phyloP scores from a whole-genome alignment of 2,113 vertebrate species.

The Hemiscyllium ocellatum region DNA sequence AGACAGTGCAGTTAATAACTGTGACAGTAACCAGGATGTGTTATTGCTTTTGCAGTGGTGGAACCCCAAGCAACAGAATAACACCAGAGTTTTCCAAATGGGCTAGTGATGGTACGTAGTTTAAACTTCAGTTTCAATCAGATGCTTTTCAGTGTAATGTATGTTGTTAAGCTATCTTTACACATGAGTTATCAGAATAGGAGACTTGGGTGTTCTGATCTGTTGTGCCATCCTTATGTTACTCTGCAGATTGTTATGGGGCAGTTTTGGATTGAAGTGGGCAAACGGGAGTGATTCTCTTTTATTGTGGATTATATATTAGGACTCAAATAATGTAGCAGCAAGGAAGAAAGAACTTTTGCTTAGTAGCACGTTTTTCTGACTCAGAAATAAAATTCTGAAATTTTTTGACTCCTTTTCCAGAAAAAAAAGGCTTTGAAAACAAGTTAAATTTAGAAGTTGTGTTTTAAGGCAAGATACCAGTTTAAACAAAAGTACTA shows the following conservation, averaged over 20 bases:
- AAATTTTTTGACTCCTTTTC: not conserved
- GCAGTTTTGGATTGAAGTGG: not conserved
- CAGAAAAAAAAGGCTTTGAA: not conserved
- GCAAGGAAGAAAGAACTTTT: not conserved
- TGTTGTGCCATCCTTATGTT: not conserved
- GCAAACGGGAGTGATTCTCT: not conserved
- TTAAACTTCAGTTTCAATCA: not conserved
- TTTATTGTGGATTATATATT: not conserved
- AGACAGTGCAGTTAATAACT: not conserved
- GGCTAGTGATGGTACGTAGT: constrained; percentile 84
- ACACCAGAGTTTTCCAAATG: constrained; percentile 96
- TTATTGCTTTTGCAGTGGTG: constrained; percentile 65
- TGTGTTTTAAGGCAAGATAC: not conserved
- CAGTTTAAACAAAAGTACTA: not conserved
- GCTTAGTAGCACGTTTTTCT: not conserved
- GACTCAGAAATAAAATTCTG: too few relatives aligned
- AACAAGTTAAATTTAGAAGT: not conserved
- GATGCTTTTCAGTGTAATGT: not conserved
- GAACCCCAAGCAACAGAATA: constrained; percentile 92
- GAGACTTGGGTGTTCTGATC: not conserved
- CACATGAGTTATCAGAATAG: not conserved
- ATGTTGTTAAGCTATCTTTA: not conserved
- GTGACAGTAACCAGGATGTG: not conserved
- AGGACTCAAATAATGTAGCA: not conserved
- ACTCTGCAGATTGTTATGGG: not conserved